Evolutionary conservation across 2,888 invertebrate species (phyloP).

Genomic region (Osmoderma eremita): DNA sequence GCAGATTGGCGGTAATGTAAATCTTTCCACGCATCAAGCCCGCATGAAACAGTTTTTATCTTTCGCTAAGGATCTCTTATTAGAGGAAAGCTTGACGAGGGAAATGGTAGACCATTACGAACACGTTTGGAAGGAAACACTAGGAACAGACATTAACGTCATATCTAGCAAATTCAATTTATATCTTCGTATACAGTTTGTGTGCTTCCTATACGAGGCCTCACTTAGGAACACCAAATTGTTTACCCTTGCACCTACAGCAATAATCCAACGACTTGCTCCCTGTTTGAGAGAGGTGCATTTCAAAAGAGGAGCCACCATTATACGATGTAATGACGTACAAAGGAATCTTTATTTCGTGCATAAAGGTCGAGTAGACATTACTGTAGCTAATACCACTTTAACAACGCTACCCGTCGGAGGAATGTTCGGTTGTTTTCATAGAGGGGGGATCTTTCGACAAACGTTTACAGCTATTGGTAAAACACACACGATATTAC

Average conservation of each 20-base stretch:
- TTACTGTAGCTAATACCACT: constrained; percentile 37
- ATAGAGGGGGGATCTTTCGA: constrained; percentile 33
- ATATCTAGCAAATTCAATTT: constrained; percentile 40
- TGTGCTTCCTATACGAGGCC: constrained; percentile 38
- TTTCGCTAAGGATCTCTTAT: constrained; percentile 46
- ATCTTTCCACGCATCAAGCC: constrained; percentile 40
- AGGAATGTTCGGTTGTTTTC: constrained; percentile 41
- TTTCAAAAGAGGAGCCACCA: constrained; percentile 47
- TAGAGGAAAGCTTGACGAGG: constrained; percentile 47
- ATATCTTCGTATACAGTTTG: constrained; percentile 40
- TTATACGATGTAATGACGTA: constrained; percentile 52
- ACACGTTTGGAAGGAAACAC: constrained; percentile 48
- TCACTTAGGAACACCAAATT: constrained; percentile 35
- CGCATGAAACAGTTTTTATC: constrained; percentile 46
- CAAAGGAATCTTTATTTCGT: constrained; percentile 48
- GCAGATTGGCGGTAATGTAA: constrained; percentile 41
- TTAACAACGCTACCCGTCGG: constrained; percentile 32
- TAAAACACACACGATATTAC: constrained; percentile 41
- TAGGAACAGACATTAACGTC: constrained; percentile 42
- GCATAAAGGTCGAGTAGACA: constrained; percentile 44
- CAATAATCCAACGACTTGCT: constrained; percentile 30
- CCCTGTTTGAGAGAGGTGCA: constrained; percentile 41
- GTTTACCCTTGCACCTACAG: constrained; percentile 35
- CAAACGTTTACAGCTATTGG: constrained; percentile 44
- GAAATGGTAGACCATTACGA: constrained; percentile 49